Evolutionary conservation across 2,888 invertebrate species (phyloP), one percentile per base, ranked within the genome.

Genomic region (Suillia variegata): DNA sequence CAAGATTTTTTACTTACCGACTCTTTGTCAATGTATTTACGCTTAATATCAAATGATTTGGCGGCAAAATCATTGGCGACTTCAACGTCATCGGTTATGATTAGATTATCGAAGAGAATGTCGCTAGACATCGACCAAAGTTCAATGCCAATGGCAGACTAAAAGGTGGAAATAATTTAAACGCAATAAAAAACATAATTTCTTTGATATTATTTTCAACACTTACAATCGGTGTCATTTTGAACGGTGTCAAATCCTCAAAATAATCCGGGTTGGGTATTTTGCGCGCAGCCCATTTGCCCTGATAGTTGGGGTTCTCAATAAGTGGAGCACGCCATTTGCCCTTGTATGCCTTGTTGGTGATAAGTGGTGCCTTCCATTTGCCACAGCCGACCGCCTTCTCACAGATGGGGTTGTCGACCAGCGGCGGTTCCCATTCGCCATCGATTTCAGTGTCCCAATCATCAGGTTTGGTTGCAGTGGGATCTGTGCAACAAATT

Each of bases 391-490:
- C 98, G 2, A 90, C 86, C 5, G 88, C 89, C 55, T 83, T 79
- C 67, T 85, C 86, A 77, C 98, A 98, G 2, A 84, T 85, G 0
- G 97, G 95, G 85, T 99, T 99, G 73, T 91, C 90, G 26, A 98
- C 88, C 57, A 94, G 85, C 0, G 98, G 95, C 3, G 98, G 90
- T 82, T 98, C 98, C 98, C 98, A 99, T 77, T 93, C 92, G 1
- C 99, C 99, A 83, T 99, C 99, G 91, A 98, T 98, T 67, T 98
- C 97, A 17, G 91, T 88, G 81, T 99, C 98, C 97, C 98, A 99
- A 82, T 99, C 98, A 0, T 86, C 88, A 0, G 98, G 98, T 82
- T 94, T 95, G 56, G 84, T 83, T 0, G 97, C 94, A 50, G 87
- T 87, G 0, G 94, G 90, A 83, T 99, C 98, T 73, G 13, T 20